These are phyloP conservation scores for Pungitius pungitius DNA, from an alignment of 2,113 vertebrate genomes.

Conservation along the genomic window DNA sequence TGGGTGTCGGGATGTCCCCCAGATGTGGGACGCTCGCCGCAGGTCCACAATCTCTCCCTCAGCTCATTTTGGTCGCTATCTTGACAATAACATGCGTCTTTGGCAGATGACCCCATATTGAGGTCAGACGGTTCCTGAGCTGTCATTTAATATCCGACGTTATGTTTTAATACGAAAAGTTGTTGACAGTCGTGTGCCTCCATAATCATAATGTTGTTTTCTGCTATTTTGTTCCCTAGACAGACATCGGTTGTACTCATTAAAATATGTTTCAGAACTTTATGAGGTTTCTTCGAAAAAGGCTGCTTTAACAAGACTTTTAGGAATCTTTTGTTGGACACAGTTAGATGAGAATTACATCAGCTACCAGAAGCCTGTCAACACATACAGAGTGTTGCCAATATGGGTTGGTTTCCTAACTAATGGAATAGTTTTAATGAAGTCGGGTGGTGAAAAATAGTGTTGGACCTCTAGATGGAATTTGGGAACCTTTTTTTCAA, in stretches of 20 bases:
- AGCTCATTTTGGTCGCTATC: slow-evolving; percentile 30
- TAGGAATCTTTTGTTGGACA: not conserved
- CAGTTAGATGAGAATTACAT: not conserved
- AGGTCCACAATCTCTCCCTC: slow-evolving; percentile 28
- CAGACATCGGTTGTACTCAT: not conserved
- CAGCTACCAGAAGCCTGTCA: not conserved
- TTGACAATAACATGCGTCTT: slow-evolving; percentile 36
- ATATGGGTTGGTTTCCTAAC: not conserved
- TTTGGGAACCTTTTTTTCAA: not conserved
- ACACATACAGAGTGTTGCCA: not conserved
- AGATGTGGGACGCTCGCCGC: slow-evolving; percentile 49
- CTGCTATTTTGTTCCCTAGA: not conserved
- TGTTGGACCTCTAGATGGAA: not conserved
- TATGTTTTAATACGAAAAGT: slow-evolving; percentile 22
- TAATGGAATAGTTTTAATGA: not conserved
- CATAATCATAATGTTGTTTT: slow-evolving; percentile 2
- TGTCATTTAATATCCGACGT: slow-evolving; percentile 21
- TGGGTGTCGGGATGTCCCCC: slow-evolving; percentile 60
- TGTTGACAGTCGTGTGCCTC: slow-evolving; percentile 14
- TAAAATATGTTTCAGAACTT: not conserved
- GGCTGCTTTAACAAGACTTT: not conserved
- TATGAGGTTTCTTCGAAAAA: not conserved
- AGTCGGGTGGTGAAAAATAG: not conserved
- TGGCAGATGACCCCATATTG: slow-evolving; percentile 20
- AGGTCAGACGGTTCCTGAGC: slow-evolving; percentile 44